Base-by-base conservation (phyloP, 2,888 invertebrate genomes). In the Xanthorhoe designata region DNA sequence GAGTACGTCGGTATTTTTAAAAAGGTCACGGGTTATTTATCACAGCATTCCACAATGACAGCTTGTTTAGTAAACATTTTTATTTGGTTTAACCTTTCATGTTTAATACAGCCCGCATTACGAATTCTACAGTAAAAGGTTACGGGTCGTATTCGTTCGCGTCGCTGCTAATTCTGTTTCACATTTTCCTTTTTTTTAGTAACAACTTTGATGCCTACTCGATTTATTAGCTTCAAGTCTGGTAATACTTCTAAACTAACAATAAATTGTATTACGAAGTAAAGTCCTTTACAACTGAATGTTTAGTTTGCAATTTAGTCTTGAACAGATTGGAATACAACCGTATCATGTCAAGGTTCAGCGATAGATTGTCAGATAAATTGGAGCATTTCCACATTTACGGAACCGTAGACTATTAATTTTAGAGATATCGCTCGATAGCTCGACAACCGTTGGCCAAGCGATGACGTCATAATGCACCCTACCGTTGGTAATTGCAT, bases 371-470 rank as follows among this genome's bases (percentile, higher is more conserved):
- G 45, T 50, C 18, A 42, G 29, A 60, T 53, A 61, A 64, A 61
- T 50, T 57, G 59, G 42, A 61, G 63, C 59, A 69, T 79, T 78
- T 77, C 75, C 78, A 82, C 81, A 82, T 83, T 84, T 75, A 76
- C 84, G 83, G 84, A 81, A 83, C 80, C 75, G 73, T 75, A 76
- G 72, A 77, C 82, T 81, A 80, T 82, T 84, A 83, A 85, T 81
- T 82, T 83, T 74, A 83, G 81, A 82, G 78, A 75, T 75, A 71
- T 76, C 70, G 76, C 66, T 71, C 71, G 79, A 80, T 77, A 77
- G 70, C 64, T 71, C 64, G 32, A 35, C 56, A 35, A 45, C 35
- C 59, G 71, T 76, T 76, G 68, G 71, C 73, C 71, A 66, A 65
- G 17, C 32, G 15, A 29, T 59, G 68, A 64, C 64, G 64, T 61